Evolutionary conservation across 2,113 vertebrate genomes (phyloP).

Genomic region (Trochalopteron elliotii): DNA sequence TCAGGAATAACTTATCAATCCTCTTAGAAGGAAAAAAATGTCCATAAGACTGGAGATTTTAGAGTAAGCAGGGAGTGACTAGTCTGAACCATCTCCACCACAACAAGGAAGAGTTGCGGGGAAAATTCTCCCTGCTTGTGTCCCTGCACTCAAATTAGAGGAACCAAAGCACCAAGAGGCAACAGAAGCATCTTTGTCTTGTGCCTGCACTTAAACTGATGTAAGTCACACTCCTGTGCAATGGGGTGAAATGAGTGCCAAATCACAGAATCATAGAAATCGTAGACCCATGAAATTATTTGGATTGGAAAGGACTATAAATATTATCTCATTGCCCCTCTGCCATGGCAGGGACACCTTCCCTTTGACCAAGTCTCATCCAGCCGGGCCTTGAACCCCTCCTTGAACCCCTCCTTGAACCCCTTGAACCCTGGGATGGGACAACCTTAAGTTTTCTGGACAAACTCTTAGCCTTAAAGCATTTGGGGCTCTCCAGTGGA

Average conservation of each 20-base stretch:
- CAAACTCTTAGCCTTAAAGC: not conserved
- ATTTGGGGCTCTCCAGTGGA: not conserved
- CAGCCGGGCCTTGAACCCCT: not conserved
- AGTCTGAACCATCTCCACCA: not conserved
- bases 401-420: no score
- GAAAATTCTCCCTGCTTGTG: not conserved
- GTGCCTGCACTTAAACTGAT: not conserved
- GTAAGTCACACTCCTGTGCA: not conserved
- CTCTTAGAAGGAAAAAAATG: not conserved
- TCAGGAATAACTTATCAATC: not conserved
- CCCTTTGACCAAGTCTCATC: not conserved
- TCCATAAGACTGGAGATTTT: not conserved
- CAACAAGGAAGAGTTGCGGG: not conserved
- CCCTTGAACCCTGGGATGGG: not conserved
- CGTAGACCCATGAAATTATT: not conserved
- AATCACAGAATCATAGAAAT: not conserved
- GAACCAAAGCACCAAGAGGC: not conserved
- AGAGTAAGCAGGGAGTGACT: not conserved
- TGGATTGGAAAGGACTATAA: not conserved
- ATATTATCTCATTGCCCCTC: fast-evolving
- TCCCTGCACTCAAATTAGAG: not conserved
- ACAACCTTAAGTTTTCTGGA: not conserved
- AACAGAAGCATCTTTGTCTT: not conserved
- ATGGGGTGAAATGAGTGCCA: not conserved
- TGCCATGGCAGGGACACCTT: not conserved